Conservation (phyloP, 2,113 vertebrate species). For the Oryzias woworae region DNA sequence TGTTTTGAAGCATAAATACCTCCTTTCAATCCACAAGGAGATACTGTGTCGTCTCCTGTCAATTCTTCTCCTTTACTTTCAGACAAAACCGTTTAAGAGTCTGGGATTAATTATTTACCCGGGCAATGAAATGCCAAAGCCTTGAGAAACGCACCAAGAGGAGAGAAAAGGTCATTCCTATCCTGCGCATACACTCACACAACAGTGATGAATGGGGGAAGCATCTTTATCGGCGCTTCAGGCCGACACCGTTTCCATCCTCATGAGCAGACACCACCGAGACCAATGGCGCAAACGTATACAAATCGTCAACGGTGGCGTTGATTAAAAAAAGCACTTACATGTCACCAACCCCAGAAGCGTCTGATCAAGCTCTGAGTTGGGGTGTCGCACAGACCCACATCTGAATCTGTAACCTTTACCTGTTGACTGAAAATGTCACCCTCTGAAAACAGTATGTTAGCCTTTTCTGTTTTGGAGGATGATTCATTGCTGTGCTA, state of each 20-base stretch:
- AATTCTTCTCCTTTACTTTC: slow-evolving; percentile 36
- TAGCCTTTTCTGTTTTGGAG: background rate
- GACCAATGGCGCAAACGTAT: slow-evolving; percentile 51
- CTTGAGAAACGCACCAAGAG: slow-evolving; percentile 55
- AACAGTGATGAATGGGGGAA: slow-evolving; percentile 61
- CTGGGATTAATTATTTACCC: slow-evolving; percentile 72
- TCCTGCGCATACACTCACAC: slow-evolving; percentile 24
- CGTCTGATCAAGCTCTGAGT: slow-evolving; percentile 24
- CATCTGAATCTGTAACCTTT: slow-evolving; percentile 20
- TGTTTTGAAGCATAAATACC: slow-evolving; percentile 17
- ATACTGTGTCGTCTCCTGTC: slow-evolving; percentile 53
- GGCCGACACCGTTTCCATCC: slow-evolving; percentile 55
- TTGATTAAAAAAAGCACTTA: slow-evolving; percentile 40
- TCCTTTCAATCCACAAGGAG: slow-evolving; percentile 32
- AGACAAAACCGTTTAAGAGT: slow-evolving; percentile 59
- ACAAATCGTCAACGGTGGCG: slow-evolving; percentile 12
- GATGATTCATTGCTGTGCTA: slow-evolving; percentile 23
- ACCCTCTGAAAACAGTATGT: background rate
- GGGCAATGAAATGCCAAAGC: slow-evolving; percentile 72
- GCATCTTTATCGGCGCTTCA: slow-evolving; percentile 57
- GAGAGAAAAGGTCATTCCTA: slow-evolving; percentile 69
- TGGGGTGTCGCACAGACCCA: background rate
- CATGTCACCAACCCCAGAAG: slow-evolving; percentile 41
- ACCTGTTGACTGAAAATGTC: slow-evolving; percentile 11
- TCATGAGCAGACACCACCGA: slow-evolving; percentile 26